Percentiles rank a stretch among this genome's conserved stretches.
These are phyloP conservation scores for Elaphurus davidianus DNA, from an alignment of 2,113 vertebrate species.

Conservation along the genomic window DNA sequence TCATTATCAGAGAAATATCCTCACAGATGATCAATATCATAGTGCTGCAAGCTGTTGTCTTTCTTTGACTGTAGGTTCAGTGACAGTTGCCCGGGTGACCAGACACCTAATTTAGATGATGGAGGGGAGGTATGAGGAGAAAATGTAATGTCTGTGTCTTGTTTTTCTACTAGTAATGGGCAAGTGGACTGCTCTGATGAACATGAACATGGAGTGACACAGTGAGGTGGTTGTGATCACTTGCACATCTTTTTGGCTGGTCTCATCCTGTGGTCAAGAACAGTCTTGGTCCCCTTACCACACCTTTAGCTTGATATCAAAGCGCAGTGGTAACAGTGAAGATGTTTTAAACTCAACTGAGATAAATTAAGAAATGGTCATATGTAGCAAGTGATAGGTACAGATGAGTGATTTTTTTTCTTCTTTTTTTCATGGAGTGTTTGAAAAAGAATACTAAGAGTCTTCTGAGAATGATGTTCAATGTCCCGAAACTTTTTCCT, in stretches of 20 bases:
- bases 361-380: neutral
- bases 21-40: neutral
- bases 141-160: neutral
- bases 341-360: neutral
- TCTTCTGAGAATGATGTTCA: neutral
- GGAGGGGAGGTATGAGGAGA: neutral
- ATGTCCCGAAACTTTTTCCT: neutral
- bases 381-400: neutral
- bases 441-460: slow-evolving; percentile 21
- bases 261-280: neutral
- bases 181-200: neutral
- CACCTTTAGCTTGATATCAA: neutral
- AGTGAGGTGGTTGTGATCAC: neutral
- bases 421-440: neutral
- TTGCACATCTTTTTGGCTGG: neutral
- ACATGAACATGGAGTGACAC: neutral
- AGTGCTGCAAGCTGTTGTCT: neutral
- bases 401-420: neutral
- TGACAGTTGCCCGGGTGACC: neutral
- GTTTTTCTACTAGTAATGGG: neutral
- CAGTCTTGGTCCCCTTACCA: neutral
- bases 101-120: neutral
- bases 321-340: neutral
- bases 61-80: neutral
- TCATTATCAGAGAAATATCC: neutral